Conservation (phyloP, 2,888 invertebrate species). For the Periphyllus acericola region DNA sequence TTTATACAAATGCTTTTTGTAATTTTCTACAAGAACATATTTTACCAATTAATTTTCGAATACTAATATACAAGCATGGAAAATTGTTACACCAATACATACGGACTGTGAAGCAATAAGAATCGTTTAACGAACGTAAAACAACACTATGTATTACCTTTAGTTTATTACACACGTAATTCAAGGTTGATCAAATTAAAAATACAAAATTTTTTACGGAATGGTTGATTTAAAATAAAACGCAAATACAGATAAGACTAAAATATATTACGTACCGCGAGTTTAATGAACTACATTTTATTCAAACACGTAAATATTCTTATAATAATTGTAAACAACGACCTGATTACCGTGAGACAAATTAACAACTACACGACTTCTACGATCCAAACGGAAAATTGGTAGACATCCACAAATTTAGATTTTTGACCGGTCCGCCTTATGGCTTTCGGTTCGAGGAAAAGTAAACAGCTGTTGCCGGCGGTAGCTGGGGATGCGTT, state of each 20-base stretch:
- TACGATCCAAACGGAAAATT: neutral
- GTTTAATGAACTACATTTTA: constrained; percentile 36
- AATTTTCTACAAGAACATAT: neutral
- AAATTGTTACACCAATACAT: neutral
- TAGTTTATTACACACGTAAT: constrained; percentile 1
- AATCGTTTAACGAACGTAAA: neutral
- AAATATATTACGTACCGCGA: neutral
- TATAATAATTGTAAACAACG: neutral
- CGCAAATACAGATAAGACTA: neutral
- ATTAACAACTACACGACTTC: neutral
- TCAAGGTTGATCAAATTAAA: constrained; percentile 50
- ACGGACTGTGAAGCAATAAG: neutral
- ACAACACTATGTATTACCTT: constrained; percentile 7
- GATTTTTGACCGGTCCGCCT: constrained; percentile 54
- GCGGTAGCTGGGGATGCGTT: neutral
- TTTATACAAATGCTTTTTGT: neutral
- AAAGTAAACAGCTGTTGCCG: constrained; percentile 22
- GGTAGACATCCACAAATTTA: neutral
- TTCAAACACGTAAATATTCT: neutral
- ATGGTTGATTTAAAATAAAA: neutral
- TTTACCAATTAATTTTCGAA: neutral
- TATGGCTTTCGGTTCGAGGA: neutral
- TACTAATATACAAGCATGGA: too few relatives aligned
- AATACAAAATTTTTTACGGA: neutral
- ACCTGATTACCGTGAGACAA: neutral